A percentile compares a stretch with the other conserved stretches of the same genome.
Conservation (phyloP, 2,888 invertebrate species). For the Beris morrisii region DNA sequence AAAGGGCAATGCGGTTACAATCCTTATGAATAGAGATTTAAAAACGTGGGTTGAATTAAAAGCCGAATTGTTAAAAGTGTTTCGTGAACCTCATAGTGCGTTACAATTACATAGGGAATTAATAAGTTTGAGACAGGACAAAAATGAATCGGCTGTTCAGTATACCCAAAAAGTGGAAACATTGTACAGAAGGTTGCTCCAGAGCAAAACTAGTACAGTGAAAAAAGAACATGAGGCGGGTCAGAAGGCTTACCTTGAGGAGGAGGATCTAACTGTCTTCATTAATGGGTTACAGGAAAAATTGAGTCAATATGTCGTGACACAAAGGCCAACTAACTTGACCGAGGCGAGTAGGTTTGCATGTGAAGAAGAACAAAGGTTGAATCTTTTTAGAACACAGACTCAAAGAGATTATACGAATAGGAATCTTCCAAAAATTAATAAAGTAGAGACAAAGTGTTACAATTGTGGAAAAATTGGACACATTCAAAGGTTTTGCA, state of each 20-base stretch:
- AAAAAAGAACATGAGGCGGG: slow-evolving; percentile 3
- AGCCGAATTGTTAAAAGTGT: no score
- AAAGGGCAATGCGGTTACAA: neutral
- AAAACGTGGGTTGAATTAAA: neutral
- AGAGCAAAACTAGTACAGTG: neutral
- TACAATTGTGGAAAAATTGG: slow-evolving; percentile 17
- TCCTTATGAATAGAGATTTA: neutral
- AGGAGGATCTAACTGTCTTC: slow-evolving; percentile 1
- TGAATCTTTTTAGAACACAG: no score
- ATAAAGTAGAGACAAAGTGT: neutral
- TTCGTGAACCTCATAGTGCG: no score
- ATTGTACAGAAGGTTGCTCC: neutral
- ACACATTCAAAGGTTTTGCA: neutral
- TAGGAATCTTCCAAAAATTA: neutral
- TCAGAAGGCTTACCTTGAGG: slow-evolving; percentile 2
- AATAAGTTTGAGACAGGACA: no score
- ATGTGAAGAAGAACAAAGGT: slow-evolving; percentile 30
- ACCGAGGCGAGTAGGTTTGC: slow-evolving; percentile 30
- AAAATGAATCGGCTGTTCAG: no score
- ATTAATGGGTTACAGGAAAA: slow-evolving; percentile 3
- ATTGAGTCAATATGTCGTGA: slow-evolving; percentile 23
- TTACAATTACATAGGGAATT: no score
- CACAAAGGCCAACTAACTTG: slow-evolving; percentile 24
- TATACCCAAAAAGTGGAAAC: neutral
- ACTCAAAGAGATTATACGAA: no score